A percentile compares a stretch with the other conserved stretches of the same genome.
phyloP scores from a whole-genome alignment of 2,113 vertebrate genomes.

The Rynchops niger region DNA sequence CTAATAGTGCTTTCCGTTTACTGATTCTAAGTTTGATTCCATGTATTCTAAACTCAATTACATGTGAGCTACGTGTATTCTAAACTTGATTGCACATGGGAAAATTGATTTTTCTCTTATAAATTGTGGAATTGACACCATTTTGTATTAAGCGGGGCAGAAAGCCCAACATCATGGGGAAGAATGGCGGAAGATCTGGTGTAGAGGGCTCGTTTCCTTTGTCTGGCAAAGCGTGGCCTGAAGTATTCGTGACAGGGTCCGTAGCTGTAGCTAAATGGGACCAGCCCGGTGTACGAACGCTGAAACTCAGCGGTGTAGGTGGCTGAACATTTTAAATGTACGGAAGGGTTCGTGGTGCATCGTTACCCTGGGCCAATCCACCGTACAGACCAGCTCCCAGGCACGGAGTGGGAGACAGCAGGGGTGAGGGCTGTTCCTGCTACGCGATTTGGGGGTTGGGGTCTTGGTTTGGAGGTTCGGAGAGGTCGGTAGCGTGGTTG shows the following conservation, averaged over 20 bases:
- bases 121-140: background rate
- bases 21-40: background rate
- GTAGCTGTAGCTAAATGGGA: background rate
- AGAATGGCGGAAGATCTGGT: background rate
- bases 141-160: background rate
- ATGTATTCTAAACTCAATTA: background rate
- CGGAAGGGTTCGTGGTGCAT: background rate
- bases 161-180: background rate
- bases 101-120: background rate
- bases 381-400: background rate
- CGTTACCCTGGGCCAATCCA: background rate
- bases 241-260: background rate
- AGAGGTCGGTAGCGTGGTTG: background rate
- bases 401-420: background rate
- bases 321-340: background rate
- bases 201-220: background rate
- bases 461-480: background rate
- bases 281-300: background rate
- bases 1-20: background rate
- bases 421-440: background rate
- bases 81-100: background rate
- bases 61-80: background rate
- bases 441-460: fast-evolving
- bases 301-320: background rate
- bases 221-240: background rate